Percentiles rank a stretch among this genome's conserved stretches.
These are phyloP conservation scores for Drosophila meridionalis DNA, from an alignment of 2,888 invertebrate genomes.

Conservation along the genomic window DNA sequence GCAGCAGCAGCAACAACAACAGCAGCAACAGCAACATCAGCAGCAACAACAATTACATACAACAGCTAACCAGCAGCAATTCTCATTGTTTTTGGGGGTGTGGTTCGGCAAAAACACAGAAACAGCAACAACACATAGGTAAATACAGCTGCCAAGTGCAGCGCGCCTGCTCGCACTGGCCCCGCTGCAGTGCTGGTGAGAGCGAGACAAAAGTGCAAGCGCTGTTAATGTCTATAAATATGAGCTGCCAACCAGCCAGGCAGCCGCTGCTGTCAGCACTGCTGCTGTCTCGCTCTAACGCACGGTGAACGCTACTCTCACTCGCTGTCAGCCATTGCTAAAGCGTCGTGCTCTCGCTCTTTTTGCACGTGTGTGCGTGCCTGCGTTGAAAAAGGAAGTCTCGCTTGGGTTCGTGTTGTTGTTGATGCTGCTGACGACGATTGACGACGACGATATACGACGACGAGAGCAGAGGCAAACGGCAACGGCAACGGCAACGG, in stretches of 20 bases:
- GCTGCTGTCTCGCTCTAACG: slow-evolving; percentile 28
- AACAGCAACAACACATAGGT: slow-evolving; percentile 74
- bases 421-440: slow-evolving; percentile 38
- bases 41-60: slow-evolving; percentile 21
- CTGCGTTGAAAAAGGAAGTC: slow-evolving; percentile 44
- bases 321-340: slow-evolving; percentile 70
- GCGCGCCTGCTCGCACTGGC: slow-evolving; percentile 50
- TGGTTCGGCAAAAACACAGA: slow-evolving; percentile 56
- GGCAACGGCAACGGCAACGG: slow-evolving; percentile 18
- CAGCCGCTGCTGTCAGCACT: slow-evolving; percentile 15
- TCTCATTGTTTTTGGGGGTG: slow-evolving; percentile 69
- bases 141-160: slow-evolving; percentile 67
- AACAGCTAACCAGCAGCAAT: slow-evolving; percentile 25
- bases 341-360: slow-evolving; percentile 51
- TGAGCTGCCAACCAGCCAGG: slow-evolving; percentile 47
- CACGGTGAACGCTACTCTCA: too few species aligned
- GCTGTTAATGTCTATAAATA: slow-evolving; percentile 32
- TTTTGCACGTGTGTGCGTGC: slow-evolving; percentile 12
- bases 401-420: slow-evolving; percentile 33
- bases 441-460: slow-evolving; percentile 26
- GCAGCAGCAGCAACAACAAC: slow-evolving; percentile 8
- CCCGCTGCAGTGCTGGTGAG: not conserved
- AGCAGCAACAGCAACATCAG: slow-evolving; percentile 16
- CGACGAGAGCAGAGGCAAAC: slow-evolving; percentile 30
- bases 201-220: slow-evolving; percentile 29